Evolutionary conservation across 2,797 vertebrate genomes (phyloP), one percentile per base, ranked within the genome.

Genomic region (Esox lucius): DNA sequence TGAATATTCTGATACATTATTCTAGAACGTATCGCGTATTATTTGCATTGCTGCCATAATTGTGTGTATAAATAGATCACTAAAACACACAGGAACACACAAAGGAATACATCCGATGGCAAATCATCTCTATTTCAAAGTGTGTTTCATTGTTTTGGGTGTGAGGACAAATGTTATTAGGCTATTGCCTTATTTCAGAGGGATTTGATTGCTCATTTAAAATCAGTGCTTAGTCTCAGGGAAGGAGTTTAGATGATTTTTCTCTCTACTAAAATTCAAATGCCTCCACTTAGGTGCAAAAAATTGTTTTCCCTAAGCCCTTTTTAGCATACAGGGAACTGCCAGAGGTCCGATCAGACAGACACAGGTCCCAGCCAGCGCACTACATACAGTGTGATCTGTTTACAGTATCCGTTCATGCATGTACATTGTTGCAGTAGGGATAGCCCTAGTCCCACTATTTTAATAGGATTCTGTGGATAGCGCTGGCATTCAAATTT

Each of bases 211-310:
- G 78, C 85, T 82, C 87, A 81, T 88, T 87, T 35, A 15, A 64
- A 89, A 91, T 85, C 92, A 92, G 92, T 92, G 91, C 92, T 91
- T 92, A 90, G 91, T 92, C 92, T 93, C 92, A 93, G 92, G 92
- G 91, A 93, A 83, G 78, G 90, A 90, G 89, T 91, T 89, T 11
- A 89, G 90, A 89, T 89, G 88, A 91, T 88, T 90, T 87, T 89
- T 88, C 5, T 11, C 88, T 89, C 28, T 84, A 87, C 86, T 89
- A 86, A 85, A 86, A 89, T 87, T 84, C 7, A 81, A 81, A 85
- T 72, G 84, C 81, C 81, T 87, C 81, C 77, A 79, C 67, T 84
- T 83, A 86, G 82, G 79, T 80, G 80, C 73, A 77, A 81, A 81
- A 83, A 70, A 76, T 73, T 71, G 35, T 42, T 84, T 86, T 87